phyloP scores from a whole-genome alignment of 2,113 vertebrate species.

The Eulemur rufifrons region DNA sequence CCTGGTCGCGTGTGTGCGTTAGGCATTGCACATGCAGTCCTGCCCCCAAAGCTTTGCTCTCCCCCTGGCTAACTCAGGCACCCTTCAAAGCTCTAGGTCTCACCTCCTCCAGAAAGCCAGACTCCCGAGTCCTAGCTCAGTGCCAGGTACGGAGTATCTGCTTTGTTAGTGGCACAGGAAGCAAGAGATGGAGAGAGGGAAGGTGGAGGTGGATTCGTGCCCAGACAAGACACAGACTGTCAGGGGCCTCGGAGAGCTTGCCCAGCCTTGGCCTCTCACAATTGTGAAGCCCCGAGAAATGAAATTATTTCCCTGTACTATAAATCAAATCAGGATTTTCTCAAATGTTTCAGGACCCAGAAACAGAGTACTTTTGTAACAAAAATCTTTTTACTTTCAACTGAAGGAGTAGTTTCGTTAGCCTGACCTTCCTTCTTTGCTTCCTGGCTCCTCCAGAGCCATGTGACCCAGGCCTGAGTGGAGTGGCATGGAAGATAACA shows the following conservation, averaged over 20 bases:
- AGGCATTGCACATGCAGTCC: fast-evolving
- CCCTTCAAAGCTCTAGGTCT: neutral
- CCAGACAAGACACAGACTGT: neutral
- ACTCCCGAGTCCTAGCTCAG: neutral
- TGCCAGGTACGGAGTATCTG: neutral
- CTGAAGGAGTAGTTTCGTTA: too few species aligned
- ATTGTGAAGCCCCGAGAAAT: neutral
- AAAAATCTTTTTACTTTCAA: fast-evolving
- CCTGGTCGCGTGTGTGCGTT: fast-evolving
- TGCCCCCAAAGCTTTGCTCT: neutral
- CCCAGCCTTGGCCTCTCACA: neutral
- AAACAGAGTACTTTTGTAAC: neutral
- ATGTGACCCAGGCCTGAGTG: neutral
- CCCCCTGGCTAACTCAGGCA: too few species aligned
- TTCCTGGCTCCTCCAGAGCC: neutral
- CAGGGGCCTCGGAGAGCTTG: neutral
- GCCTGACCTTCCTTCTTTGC: too few species aligned
- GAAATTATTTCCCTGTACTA: neutral
- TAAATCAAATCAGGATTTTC: neutral
- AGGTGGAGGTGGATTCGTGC: neutral
- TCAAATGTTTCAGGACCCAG: neutral
- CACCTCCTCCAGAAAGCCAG: neutral
- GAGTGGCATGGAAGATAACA: neutral
- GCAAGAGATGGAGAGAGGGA: neutral
- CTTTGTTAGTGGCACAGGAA: neutral